Conservation (phyloP, 2,797 vertebrate species). For the Bovichtus diacanthus region DNA sequence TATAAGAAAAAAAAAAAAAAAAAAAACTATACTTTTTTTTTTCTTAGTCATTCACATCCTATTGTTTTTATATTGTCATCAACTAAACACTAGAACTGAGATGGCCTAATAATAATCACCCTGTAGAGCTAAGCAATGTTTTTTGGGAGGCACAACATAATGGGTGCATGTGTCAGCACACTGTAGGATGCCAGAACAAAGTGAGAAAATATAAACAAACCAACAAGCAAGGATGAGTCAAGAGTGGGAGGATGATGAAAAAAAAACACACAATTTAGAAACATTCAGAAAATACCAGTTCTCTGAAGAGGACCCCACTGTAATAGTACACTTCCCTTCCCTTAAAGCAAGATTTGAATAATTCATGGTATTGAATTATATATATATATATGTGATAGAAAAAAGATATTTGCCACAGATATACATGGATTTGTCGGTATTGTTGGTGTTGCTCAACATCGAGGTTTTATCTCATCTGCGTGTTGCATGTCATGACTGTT, state of each 20-base stretch:
- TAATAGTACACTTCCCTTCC: neutral
- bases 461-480: neutral
- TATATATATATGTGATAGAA: too few species aligned
- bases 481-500: too few species aligned
- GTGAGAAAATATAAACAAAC: slow-evolving; percentile 49
- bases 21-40: neutral
- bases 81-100: slow-evolving; percentile 17
- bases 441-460: neutral
- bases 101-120: slow-evolving; percentile 29
- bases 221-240: slow-evolving; percentile 55
- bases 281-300: slow-evolving; percentile 29
- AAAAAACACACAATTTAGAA: slow-evolving; percentile 8
- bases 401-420: neutral
- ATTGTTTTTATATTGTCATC: slow-evolving; percentile 17
- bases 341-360: slow-evolving; percentile 4
- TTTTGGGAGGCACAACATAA: slow-evolving; percentile 47
- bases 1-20: neutral
- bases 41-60: slow-evolving; percentile 7
- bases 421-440: too few species aligned
- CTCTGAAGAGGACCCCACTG: neutral
- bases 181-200: slow-evolving; percentile 52
- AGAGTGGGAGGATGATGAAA: slow-evolving; percentile 41
- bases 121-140: slow-evolving; percentile 33
- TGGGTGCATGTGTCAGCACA: slow-evolving; percentile 53
- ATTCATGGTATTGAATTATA: neutral